phyloP scores from a whole-genome alignment of 1,140 invertebrate genomes.

The Homarus americanus region DNA sequence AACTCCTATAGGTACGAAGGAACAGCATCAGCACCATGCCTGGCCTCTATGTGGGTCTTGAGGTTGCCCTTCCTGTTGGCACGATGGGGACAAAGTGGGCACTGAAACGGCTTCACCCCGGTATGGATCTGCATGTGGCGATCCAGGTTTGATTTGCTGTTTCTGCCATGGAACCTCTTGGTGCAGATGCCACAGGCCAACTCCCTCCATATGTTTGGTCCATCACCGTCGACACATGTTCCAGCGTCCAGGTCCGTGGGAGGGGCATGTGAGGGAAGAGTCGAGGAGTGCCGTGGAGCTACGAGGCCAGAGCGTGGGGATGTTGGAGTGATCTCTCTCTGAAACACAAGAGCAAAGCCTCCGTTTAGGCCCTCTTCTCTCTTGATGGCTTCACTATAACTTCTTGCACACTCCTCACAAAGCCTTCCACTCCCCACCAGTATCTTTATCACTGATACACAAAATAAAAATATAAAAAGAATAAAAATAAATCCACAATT shows the following conservation, averaged over 20 bases:
- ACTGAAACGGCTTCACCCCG: conserved; percentile 76
- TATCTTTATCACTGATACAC: neutral
- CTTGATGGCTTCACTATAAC: conserved; percentile 16
- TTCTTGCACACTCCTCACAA: neutral
- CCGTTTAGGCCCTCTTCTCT: conserved; percentile 60
- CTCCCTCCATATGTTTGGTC: conserved; percentile 39
- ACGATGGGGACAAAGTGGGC: conserved; percentile 78
- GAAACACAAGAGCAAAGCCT: conserved; percentile 71
- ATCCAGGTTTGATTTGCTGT: conserved; percentile 75
- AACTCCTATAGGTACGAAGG: conserved; percentile 32
- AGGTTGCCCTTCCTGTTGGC: conserved; percentile 73
- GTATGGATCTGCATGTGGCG: conserved; percentile 76
- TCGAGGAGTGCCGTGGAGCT: conserved; percentile 13
- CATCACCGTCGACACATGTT: conserved; percentile 31
- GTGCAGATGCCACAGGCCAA: conserved; percentile 75
- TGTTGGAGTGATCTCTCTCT: conserved; percentile 56
- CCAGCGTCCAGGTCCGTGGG: neutral
- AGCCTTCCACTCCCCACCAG: neutral
- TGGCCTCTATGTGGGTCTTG: conserved; percentile 63
- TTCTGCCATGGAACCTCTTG: conserved; percentile 75
- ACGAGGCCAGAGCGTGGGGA: conserved; percentile 35
- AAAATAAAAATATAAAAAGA: neutral
- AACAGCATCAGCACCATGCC: conserved; percentile 51
- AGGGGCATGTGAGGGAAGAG: conserved; percentile 19
- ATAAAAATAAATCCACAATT: too few relatives aligned